phyloP scores from a whole-genome alignment of 1,140 invertebrate genomes.

The Drosophila erecta region DNA sequence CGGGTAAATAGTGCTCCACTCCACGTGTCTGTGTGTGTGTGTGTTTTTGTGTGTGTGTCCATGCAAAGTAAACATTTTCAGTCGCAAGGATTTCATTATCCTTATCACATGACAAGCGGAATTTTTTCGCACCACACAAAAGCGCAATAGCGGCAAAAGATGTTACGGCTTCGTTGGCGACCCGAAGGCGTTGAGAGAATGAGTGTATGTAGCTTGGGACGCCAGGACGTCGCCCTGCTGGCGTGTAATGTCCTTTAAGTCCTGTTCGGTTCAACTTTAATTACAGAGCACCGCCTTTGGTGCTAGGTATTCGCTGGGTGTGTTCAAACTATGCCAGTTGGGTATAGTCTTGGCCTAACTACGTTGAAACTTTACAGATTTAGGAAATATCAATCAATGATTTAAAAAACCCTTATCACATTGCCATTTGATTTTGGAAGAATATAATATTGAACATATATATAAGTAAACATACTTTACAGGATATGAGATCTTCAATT shows the following conservation, averaged over 20 bases:
- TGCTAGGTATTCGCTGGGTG: constrained; percentile 4
- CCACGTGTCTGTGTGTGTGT: neutral
- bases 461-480: neutral
- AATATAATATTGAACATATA: no score
- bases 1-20: constrained; percentile 56
- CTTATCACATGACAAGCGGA: constrained; percentile 79
- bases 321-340: neutral
- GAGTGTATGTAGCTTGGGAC: constrained; percentile 27
- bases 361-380: no score
- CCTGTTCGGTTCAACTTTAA: constrained; percentile 73
- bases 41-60: constrained; percentile 15
- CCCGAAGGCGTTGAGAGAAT: constrained; percentile 20
- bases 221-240: constrained; percentile 47
- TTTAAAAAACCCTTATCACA: no score
- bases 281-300: constrained; percentile 46
- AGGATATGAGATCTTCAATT: constrained; percentile 14
- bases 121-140: constrained; percentile 65
- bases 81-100: constrained; percentile 84
- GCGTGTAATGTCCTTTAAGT: constrained; percentile 72
- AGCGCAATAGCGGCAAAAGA: constrained; percentile 59
- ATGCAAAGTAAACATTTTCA: constrained; percentile 75
- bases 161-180: constrained; percentile 25
- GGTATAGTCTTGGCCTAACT: neutral
- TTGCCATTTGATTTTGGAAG: no score
- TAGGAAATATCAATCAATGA: no score